Base-by-base conservation (phyloP, 2,888 invertebrate species). In the Rosalia funebris region DNA sequence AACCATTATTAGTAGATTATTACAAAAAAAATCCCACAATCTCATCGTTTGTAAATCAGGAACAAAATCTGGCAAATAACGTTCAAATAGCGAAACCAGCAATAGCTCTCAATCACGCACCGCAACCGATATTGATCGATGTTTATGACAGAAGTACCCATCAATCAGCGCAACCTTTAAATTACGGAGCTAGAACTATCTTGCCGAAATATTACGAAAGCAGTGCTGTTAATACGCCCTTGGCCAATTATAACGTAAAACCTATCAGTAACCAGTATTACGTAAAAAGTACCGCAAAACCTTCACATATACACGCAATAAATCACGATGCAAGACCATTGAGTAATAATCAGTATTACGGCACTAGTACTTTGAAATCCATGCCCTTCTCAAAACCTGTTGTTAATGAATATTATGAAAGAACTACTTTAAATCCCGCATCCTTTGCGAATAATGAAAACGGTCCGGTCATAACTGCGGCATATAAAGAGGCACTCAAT, bases 211-310 rank as follows among this genome's bases (percentile, higher is more conserved):
- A 25, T 25, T 9, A 12, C 10, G 39, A 39, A 39, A 14, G 16
- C 12, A 16, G 9, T 39, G 39, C n/a, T n/a, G n/a, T n/a, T n/a
- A 41, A 16, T 41, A 5, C 3, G 4, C 25, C 25, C 3, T 25
- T 25, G 25, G 25, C 25, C 3, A 25, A 25, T 25, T 25, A 5
- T 25, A 25, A 25, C 25, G 25, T 25, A 25, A 25, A 7, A 25
- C 25, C 25, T 25, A 25, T 25, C 4, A 25, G 25, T 25, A 25
- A 42, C 16, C 34, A 34, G 3, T 47, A 47, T 15, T 47, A 34
- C 7, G 32, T 14, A 34, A 7, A 17, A 10, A 47, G 34, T 16
- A 47, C 47, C 5, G 16, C 32, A 42, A 11, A 39, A 12, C 39
- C 39, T 15, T 41, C 16, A 5, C n/a, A n/a, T n/a, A n/a, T n/a